phyloP scores from a whole-genome alignment of 2,113 vertebrate species.

The Cyprinodon variegatus region DNA sequence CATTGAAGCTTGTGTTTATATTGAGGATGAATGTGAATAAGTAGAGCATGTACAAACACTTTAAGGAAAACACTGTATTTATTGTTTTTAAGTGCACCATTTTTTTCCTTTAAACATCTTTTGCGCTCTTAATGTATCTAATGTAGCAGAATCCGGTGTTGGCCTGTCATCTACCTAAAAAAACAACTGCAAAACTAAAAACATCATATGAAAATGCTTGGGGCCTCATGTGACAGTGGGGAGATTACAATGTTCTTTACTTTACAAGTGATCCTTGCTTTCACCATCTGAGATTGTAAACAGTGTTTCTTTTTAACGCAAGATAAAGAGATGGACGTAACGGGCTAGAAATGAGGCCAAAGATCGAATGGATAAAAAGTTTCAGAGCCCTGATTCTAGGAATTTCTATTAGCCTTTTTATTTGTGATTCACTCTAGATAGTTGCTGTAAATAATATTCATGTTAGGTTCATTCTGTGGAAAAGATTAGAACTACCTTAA shows the following conservation, averaged over 20 bases:
- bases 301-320: not conserved
- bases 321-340: not conserved
- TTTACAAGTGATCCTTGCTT: not conserved
- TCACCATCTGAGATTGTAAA: not conserved
- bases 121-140: not conserved
- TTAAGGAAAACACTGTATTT: too few relatives aligned
- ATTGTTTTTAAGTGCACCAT: not conserved
- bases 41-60: too few relatives aligned
- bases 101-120: not conserved
- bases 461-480: not conserved
- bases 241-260: not conserved
- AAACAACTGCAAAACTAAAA: constrained; percentile 2
- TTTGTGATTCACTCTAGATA: constrained; percentile 1
- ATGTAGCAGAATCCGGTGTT: not conserved
- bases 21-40: too few relatives aligned
- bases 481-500: not conserved
- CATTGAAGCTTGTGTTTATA: too few relatives aligned
- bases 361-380: constrained; percentile 2
- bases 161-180: not conserved
- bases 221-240: constrained; percentile 22
- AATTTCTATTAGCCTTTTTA: constrained; percentile 3
- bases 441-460: constrained; percentile 28
- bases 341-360: not conserved
- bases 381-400: constrained; percentile 31
- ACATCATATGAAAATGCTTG: constrained; percentile 18